phyloP scores from a whole-genome alignment of 2,113 vertebrate genomes.

The Microtus oregoni region DNA sequence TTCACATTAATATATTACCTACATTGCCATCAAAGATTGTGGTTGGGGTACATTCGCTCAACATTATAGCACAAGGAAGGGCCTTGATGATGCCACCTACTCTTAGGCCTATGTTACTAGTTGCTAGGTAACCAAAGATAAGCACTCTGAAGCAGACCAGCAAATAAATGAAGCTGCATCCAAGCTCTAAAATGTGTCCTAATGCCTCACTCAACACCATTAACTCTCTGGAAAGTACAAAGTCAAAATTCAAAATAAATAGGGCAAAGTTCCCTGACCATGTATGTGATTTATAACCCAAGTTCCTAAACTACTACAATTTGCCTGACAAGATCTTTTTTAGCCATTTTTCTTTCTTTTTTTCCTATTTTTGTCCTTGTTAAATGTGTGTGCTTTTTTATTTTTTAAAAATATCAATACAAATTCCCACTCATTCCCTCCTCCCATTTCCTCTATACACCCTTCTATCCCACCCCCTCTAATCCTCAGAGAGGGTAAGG shows the following conservation, averaged over 20 bases:
- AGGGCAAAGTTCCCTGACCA: neutral
- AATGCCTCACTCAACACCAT: neutral
- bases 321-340: neutral
- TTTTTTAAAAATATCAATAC: too few species aligned
- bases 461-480: too few species aligned
- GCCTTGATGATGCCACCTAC: neutral
- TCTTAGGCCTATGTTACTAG: neutral
- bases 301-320: neutral
- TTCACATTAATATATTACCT: neutral
- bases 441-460: too few species aligned
- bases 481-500: too few species aligned
- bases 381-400: too few species aligned
- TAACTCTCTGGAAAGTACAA: neutral
- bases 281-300: neutral
- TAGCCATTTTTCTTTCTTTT: too few species aligned
- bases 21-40: slow-evolving; percentile 31
- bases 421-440: too few species aligned
- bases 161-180: neutral
- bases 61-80: slow-evolving; percentile 22
- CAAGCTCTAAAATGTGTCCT: neutral
- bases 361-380: too few species aligned
- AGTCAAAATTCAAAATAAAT: slow-evolving; percentile 10
- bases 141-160: slow-evolving; percentile 1
- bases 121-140: slow-evolving; percentile 56
- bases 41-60: slow-evolving; percentile 14